phyloP scores from a whole-genome alignment of 2,888 invertebrate genomes.

The Ormyrus labotus region DNA sequence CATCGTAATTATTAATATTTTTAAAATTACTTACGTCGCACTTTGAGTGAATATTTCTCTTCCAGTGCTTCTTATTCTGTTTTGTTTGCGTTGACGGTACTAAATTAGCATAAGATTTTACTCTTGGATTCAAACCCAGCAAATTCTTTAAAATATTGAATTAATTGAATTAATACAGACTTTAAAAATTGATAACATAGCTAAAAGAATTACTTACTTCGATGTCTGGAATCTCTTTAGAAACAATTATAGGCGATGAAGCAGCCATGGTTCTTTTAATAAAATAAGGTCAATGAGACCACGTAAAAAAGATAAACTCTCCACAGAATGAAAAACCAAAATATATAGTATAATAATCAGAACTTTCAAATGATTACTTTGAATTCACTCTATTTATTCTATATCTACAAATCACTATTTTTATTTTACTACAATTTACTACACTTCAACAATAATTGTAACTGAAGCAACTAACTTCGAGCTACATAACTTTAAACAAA shows the following conservation, averaged over 20 bases:
- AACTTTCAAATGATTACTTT: too few relatives aligned
- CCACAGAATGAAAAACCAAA: too few relatives aligned
- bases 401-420: too few relatives aligned
- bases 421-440: neutral
- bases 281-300: neutral
- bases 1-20: too few relatives aligned
- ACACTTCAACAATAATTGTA: slow-evolving; percentile 39
- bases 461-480: slow-evolving; percentile 68
- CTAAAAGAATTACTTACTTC: slow-evolving; percentile 80
- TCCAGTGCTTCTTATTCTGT: slow-evolving; percentile 94
- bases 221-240: slow-evolving; percentile 86
- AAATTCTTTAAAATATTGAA: slow-evolving; percentile 82
- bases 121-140: slow-evolving; percentile 89
- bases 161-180: too few relatives aligned
- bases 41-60: slow-evolving; percentile 90
- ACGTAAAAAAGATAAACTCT: too few relatives aligned
- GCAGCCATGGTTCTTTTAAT: slow-evolving; percentile 44
- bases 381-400: too few relatives aligned
- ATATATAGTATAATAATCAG: too few relatives aligned
- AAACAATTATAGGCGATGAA: slow-evolving; percentile 29
- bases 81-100: slow-evolving; percentile 93
- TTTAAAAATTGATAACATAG: neutral
- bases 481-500: slow-evolving; percentile 44
- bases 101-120: slow-evolving; percentile 85
- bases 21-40: slow-evolving; percentile 83